Percentiles rank a stretch among this genome's conserved stretches.
These are phyloP conservation scores for Tetheella fluctuosa DNA, from an alignment of 2,888 invertebrate genomes.

Conservation along the genomic window DNA sequence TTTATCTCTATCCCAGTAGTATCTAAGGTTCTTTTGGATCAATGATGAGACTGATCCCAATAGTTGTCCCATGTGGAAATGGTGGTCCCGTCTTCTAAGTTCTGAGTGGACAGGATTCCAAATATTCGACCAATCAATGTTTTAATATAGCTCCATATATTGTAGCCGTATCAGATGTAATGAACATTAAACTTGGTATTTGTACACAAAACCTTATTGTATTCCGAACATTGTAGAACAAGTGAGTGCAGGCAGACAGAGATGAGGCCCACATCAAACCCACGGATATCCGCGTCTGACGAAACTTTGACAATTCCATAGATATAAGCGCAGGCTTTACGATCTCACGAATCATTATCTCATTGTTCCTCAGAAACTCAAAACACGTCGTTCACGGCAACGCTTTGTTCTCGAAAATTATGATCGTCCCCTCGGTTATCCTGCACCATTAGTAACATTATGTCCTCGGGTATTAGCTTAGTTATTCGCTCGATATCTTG, in stretches of 20 bases:
- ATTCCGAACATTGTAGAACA: constrained; percentile 19
- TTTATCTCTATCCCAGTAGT: neutral
- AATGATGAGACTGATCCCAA: neutral
- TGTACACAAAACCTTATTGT: constrained; percentile 13
- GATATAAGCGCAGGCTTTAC: constrained; percentile 63
- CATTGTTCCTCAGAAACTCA: constrained; percentile 69
- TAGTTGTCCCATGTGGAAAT: neutral
- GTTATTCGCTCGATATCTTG: constrained; percentile 47
- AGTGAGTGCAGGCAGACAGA: constrained; percentile 27
- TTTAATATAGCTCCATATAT: neutral
- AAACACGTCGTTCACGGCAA: constrained; percentile 64
- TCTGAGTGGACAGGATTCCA: no score
- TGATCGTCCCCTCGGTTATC: constrained; percentile 73
- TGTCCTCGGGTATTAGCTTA: constrained; percentile 63
- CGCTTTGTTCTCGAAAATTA: constrained; percentile 75
- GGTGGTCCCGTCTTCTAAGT: neutral
- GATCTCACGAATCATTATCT: constrained; percentile 74
- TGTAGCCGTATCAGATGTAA: neutral
- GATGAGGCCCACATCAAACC: constrained; percentile 59
- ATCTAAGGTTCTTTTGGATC: neutral
- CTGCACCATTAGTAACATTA: constrained; percentile 71
- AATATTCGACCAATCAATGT: neutral
- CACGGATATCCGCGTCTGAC: constrained; percentile 47
- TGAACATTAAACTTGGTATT: constrained; percentile 3
- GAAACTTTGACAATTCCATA: constrained; percentile 64